phyloP scores from a whole-genome alignment of 2,113 vertebrate genomes.

The Bos indicus region DNA sequence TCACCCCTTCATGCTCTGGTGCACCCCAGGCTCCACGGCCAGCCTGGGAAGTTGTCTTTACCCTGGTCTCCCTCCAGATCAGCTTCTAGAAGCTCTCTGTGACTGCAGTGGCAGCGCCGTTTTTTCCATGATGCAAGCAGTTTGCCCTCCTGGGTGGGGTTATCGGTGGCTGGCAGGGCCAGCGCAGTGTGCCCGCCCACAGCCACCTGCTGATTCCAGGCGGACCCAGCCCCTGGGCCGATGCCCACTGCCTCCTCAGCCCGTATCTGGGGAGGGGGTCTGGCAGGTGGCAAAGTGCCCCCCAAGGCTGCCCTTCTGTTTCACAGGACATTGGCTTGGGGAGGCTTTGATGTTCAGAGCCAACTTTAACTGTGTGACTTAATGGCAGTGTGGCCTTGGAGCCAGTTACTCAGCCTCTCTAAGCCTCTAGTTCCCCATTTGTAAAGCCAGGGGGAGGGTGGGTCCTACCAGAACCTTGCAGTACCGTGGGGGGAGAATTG shows the following conservation, averaged over 20 bases:
- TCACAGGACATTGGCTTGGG: neutral
- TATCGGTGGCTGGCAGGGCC: slow-evolving; percentile 59
- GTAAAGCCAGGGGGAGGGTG: neutral
- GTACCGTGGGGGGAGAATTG: neutral
- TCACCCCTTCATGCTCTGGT: slow-evolving; percentile 77
- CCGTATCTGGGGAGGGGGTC: neutral
- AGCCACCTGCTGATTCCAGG: slow-evolving; percentile 43
- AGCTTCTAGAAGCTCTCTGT: slow-evolving; percentile 74
- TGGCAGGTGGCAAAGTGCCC: neutral
- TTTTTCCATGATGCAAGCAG: slow-evolving; percentile 86
- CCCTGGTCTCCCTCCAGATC: slow-evolving; percentile 80
- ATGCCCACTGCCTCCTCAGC: neutral
- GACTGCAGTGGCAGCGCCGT: slow-evolving; percentile 44
- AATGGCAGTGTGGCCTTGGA: neutral
- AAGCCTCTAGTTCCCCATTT: neutral
- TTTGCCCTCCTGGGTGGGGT: slow-evolving; percentile 79
- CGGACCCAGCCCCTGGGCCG: neutral
- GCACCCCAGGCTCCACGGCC: slow-evolving; percentile 63
- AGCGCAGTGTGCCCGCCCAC: neutral
- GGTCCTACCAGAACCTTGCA: neutral
- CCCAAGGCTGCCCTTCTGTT: neutral
- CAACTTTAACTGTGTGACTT: neutral
- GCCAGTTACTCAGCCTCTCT: neutral
- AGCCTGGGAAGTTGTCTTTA: slow-evolving; percentile 80
- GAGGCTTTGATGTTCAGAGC: neutral